Evolutionary conservation across 2,888 invertebrate species (phyloP), one percentile per base, ranked within the genome.

Genomic region (Megaustenia siamemsis): DNA sequence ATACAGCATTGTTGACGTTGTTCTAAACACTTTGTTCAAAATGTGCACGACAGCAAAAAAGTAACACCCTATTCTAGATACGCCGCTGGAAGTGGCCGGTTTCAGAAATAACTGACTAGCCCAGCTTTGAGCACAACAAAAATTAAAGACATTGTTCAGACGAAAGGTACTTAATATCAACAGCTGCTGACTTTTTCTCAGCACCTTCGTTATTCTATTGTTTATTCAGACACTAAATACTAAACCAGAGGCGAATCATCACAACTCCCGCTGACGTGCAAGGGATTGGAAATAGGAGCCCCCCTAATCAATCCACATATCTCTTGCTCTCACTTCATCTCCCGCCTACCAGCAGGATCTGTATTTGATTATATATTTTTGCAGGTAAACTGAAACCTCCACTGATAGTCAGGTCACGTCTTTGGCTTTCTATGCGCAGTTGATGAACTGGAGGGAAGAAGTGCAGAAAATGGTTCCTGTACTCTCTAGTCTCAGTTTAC

Each of bases 351-450:
- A 60, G 76, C 76, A 60, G 56, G 76, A 32, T 32, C 35, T 38
- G 35, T 12, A 56, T 77, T 40, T 77, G 56, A 77, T 77, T 77
- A 77, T 60, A 24, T 40, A 40, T 60, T 38, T 60, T 0, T 28
- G 28, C 21, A 15, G 49, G 73, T 73, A 49, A 32, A 49, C 49
- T 2, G 68, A 32, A 73, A 49, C 49, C 32, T 49, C 49, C 73
- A 49, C 2, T 73, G 21, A 73, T 32, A 73, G 32, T 73, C 73
- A 49, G 21, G 49, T 32, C 49, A 32, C 10, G 1, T 18, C 28
- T 49, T 49, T 15, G 18, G 32, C 45, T 0, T 28, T 32, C 4
- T 15, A 8, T 15, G 18, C 24, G 40, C 35, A 18, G 32, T 32
- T 32, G 73, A 73, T 73, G 49, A 49, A 32, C 32, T 43, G 0